Base-by-base conservation (phyloP, 2,113 vertebrate species). In the Chaenocephalus aceratus region DNA sequence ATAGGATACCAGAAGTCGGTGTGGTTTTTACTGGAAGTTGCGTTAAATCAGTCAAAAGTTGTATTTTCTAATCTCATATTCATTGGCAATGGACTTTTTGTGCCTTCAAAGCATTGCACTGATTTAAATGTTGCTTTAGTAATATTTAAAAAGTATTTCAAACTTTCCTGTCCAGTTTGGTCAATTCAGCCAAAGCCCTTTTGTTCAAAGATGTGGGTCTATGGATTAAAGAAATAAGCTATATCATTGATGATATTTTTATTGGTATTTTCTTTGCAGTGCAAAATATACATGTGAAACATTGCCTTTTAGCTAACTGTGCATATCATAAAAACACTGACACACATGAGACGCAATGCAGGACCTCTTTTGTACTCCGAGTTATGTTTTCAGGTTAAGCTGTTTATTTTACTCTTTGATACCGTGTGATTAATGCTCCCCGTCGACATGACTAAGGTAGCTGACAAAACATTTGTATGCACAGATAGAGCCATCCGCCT, bases 381-480 rank as follows among this genome's bases (percentile, higher is more conserved):
- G 11, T 52, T 70, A 44, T 58, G 48, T 82, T 23, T 48, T 26
- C 52, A 81, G 75, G 81, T 86, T 86, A 91, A 86, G 58, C 78
- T 84, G 73, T 88, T 82, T 76, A 60, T 60, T 69, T 67, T 53
- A 74, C 77, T 84, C 63, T 71, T 72, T 84, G 57, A 83, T 84
- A 70, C 49, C 53, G 8, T 13, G 63, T 86, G 86, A 84, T 86
- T 80, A 84, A 82, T 80, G 63, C 44, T 76, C 63, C 79, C 78
- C 30, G 62, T 71, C 87, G 84, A 83, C 66, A 86, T 75, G 85
- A 87, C 83, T 87, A 73, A 86, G 86, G 71, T 75, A 70, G 70
- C 76, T 75, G 80, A 86, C 75, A 80, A 84, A 65, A 83, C 59
- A 67, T 83, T 83, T 69, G 46, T 9, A 61, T 84, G 72, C 72